phyloP scores from a whole-genome alignment of 2,113 vertebrate species.

The Pterophyllum scalare region DNA sequence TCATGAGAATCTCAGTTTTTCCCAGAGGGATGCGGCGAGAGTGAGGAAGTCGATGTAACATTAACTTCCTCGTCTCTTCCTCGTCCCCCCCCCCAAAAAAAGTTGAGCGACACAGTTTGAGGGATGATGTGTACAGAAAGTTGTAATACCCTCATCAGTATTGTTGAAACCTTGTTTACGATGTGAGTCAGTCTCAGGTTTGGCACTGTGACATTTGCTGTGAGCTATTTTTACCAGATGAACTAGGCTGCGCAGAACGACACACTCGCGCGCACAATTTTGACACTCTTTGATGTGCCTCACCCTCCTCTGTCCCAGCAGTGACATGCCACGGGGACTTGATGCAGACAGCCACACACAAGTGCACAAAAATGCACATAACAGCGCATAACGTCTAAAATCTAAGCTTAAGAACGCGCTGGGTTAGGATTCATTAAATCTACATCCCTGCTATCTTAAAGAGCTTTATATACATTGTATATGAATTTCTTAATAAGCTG shows the following conservation, averaged over 20 bases:
- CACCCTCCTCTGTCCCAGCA: background rate
- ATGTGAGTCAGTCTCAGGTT: background rate
- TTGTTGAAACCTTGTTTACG: slow-evolving; percentile 43
- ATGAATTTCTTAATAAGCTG: background rate
- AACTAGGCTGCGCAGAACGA: slow-evolving; percentile 19
- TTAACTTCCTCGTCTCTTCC: background rate
- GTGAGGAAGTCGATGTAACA: background rate
- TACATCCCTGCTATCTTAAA: fast-evolving
- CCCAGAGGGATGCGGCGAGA: background rate
- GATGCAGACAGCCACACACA: background rate
- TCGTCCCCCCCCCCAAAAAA: background rate
- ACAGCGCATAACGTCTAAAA: background rate
- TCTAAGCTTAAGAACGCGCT: background rate
- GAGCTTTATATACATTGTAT: background rate
- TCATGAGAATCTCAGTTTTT: slow-evolving; percentile 4
- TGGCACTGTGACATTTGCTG: slow-evolving; percentile 29
- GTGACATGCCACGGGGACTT: background rate
- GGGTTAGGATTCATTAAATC: background rate
- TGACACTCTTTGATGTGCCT: slow-evolving; percentile 25
- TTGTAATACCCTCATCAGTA: background rate
- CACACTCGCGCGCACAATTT: background rate
- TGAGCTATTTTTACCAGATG: slow-evolving; percentile 56
- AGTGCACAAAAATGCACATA: no score
- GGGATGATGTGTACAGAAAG: background rate
- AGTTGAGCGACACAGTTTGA: background rate